Evolutionary conservation across 2,113 vertebrate species (phyloP), one percentile per base, ranked within the genome.

Genomic region (Dromaius novaehollandiae): DNA sequence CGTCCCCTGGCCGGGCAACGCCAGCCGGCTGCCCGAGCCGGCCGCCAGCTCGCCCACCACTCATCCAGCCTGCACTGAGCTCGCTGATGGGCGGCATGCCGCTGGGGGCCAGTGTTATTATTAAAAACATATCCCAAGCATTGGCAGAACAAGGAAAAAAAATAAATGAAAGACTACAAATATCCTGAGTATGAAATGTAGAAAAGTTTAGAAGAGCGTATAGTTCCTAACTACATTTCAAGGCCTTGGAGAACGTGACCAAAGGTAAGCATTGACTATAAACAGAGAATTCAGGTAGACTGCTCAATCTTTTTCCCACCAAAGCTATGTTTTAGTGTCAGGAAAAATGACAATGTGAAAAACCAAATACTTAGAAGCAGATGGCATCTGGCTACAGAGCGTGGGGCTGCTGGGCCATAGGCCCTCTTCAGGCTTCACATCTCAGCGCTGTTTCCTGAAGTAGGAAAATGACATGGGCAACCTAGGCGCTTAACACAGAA

Each of bases 301-400:
- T 12, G 22, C 63, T 78, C 24, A 16, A 58, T 13, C 36, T 77
- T 12, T 81, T 26, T 3, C 8, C 21, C 4, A 1, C 2, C 13
- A 46, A 80, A 82, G 15, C 4, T 10, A 30, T 55, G 6, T 55
- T 81, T 36, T 0, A 9, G 3, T 32, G 32, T 44, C n/a, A 86
- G 53, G 28, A 55, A 68, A 63, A 74, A 79, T 0, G 1, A 4
- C 24, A 53, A 19, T 0, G 0, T 63, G 30, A 34, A 86, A 75
- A 87, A 25, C 4, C 0, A 5, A 51, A 11, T 6, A 4, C 42
- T 63, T 92, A 1, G 2, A 34, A 82, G 46, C 53, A 79, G 69
- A 9, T 73, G 40, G 22, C 16, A 30, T 78, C 13, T 46, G 55
- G 44, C n/a, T 38, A 25, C 34, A 64, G 9, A 1, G 6, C 34